These are phyloP conservation scores for Tipula confusa DNA, from an alignment of 2,888 invertebrate genomes.

Conservation along the genomic window DNA sequence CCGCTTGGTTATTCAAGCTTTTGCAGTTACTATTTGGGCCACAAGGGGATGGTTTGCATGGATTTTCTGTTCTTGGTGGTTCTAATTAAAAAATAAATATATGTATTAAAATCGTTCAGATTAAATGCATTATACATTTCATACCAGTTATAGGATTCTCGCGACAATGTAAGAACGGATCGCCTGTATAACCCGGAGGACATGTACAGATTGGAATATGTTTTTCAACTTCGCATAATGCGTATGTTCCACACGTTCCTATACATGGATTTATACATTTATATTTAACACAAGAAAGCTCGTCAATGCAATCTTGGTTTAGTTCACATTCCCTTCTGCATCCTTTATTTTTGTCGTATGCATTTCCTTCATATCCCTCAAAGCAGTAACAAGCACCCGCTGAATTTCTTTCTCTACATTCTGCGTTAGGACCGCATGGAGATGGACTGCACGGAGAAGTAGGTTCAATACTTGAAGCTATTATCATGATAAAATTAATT, in stretches of 20 bases:
- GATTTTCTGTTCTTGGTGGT: conserved; percentile 56
- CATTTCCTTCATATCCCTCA: conserved; percentile 74
- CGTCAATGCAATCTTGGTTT: conserved; percentile 69
- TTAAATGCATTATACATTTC: conserved; percentile 34
- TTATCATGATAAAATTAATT: conserved; percentile 38
- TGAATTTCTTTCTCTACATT: conserved; percentile 75
- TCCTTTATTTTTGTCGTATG: conserved; percentile 64
- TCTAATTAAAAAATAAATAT: conserved; percentile 42
- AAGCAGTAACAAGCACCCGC: conserved; percentile 82
- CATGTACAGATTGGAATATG: conserved; percentile 77
- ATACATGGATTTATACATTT: conserved; percentile 83
- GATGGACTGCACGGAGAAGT: conserved; percentile 76
- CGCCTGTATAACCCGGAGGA: conserved; percentile 69
- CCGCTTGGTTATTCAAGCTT: conserved; percentile 72
- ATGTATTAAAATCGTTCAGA: not conserved
- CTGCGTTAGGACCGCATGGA: conserved; percentile 80
- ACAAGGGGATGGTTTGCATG: conserved; percentile 80
- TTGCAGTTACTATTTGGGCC: conserved; percentile 84
- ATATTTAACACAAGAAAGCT: conserved; percentile 71
- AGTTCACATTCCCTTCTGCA: conserved; percentile 72
- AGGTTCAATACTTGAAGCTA: conserved; percentile 60
- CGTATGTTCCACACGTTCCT: conserved; percentile 75
- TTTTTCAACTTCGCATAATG: conserved; percentile 71
- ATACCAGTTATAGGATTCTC: conserved; percentile 51
- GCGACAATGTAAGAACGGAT: conserved; percentile 75